These are phyloP conservation scores for Amphimallon solstitiale DNA, from an alignment of 2,888 invertebrate genomes.

Conservation along the genomic window DNA sequence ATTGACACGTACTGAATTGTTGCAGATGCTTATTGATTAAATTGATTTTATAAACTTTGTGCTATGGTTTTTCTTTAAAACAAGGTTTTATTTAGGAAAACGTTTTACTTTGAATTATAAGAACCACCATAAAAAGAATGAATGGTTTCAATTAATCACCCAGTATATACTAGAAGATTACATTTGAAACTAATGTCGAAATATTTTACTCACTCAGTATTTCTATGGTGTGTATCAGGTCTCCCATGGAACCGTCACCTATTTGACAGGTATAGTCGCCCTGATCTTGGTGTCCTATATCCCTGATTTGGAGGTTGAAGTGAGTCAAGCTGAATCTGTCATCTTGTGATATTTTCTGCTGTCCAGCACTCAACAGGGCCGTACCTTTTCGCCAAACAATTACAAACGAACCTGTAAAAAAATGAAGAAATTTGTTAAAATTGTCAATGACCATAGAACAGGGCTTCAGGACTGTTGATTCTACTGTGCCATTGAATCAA, in stretches of 20 bases:
- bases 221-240: conserved; percentile 68
- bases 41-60: too few species aligned
- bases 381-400: conserved; percentile 67
- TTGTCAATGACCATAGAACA: too few species aligned
- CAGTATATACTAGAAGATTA: neutral
- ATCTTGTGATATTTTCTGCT: conserved; percentile 67
- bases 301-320: conserved; percentile 66
- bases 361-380: conserved; percentile 66
- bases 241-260: conserved; percentile 66
- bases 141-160: neutral
- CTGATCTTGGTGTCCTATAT: conserved; percentile 66
- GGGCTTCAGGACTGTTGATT: too few species aligned
- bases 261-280: conserved; percentile 70
- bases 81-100: too few species aligned
- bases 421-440: neutral
- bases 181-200: neutral
- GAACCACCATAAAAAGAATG: too few species aligned
- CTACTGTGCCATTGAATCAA: too few species aligned
- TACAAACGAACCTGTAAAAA: conserved; percentile 65
- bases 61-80: too few species aligned
- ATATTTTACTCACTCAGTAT: conserved; percentile 63
- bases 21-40: too few species aligned
- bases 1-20: too few species aligned
- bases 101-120: too few species aligned
- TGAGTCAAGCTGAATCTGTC: conserved; percentile 65